Evolutionary conservation across 1,140 invertebrate species (phyloP), one percentile per base, ranked within the genome.

Genomic region (Drosophila pallidifrons): DNA sequence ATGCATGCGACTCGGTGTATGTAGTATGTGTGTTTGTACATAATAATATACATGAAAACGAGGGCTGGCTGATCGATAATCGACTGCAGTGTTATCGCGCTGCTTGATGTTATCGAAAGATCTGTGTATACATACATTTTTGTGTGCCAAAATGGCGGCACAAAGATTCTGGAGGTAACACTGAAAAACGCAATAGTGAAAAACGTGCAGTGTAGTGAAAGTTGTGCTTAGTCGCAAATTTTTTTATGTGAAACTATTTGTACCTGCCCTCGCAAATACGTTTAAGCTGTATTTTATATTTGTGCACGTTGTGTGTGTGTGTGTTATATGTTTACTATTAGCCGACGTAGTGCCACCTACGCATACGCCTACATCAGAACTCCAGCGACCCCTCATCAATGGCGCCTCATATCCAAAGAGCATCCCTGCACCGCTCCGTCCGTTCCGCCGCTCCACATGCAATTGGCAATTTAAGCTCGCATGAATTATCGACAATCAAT

Each of bases 401-500:
- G 6, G 32, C 32, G 15, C 15, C 20, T 54, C 28, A n/a, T 30
- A 13, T 1, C 49, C 41, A 43, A 25, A 25, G 20, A 25, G 20
- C 20, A 25, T 11, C 2, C 35, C 3, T 5, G 13, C 16, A 13
- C 45, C 16, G 2, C 20, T n/a, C 6, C 46, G 25, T 25, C 8
- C 35, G 8, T 10, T 10, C 55, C 41, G 43, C 46, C 15, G 13
- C 57, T 47, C 76, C 76, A 59, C 75, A 82, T 79, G 83, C 83
- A 88, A 87, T 87, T 87, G 83, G 83, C 83, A 87, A 87, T 87
- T 87, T 87, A 88, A 87, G 83, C 79, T 87, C 83, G 83, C 83
- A 87, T 87, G 83, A 87, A 87, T 87, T 87, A 87, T 87, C 83
- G 83, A 87, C 83, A 87, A 87, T 88, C 83, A 87, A 87, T 87